These are phyloP conservation scores for Columba livia DNA, from an alignment of 2,113 vertebrate species.

Conservation along the genomic window DNA sequence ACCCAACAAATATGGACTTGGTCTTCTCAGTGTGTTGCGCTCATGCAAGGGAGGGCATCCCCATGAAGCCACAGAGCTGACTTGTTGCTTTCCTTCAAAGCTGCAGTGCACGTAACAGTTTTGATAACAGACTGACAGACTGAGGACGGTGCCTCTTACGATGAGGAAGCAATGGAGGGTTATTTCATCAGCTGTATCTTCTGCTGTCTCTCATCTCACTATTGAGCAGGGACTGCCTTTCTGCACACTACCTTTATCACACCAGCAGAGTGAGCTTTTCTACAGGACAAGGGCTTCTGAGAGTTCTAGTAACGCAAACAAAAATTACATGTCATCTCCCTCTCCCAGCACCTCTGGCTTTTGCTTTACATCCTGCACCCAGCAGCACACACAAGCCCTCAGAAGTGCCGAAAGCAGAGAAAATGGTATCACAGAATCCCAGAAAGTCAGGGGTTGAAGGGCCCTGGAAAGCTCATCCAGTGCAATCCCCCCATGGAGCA, in stretches of 20 bases:
- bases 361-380: neutral
- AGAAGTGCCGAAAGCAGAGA: neutral
- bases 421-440: neutral
- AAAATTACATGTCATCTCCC: neutral
- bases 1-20: neutral
- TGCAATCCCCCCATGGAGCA: too few relatives aligned
- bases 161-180: neutral
- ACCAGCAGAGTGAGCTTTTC: neutral
- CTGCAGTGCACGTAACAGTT: neutral
- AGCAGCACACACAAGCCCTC: neutral
- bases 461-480: too few relatives aligned
- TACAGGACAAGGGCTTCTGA: neutral
- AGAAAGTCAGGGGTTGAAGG: too few relatives aligned
- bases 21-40: neutral
- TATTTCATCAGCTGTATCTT: conserved; percentile 12
- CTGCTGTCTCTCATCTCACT: neutral
- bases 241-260: neutral
- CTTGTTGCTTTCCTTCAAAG: neutral
- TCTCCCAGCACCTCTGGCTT: neutral
- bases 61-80: neutral
- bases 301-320: neutral
- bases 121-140: neutral
- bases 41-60: neutral
- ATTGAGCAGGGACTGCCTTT: neutral
- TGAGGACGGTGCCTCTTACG: neutral